Percentiles rank a stretch among this genome's conserved stretches.
These are phyloP conservation scores for Cloeon dipterum DNA, from an alignment of 2,888 invertebrate genomes.

Conservation along the genomic window DNA sequence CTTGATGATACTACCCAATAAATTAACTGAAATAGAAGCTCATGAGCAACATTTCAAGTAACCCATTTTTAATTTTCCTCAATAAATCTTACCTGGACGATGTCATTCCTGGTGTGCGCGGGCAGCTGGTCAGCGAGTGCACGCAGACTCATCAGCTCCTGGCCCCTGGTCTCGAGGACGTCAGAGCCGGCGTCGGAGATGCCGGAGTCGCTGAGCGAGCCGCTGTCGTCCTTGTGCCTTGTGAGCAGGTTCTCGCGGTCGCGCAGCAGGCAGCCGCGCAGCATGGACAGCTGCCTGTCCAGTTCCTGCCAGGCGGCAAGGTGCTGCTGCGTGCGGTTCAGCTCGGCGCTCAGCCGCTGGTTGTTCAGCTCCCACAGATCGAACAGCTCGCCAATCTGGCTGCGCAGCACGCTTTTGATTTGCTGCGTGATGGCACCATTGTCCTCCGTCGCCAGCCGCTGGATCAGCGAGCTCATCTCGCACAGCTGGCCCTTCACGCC, in stretches of 20 bases:
- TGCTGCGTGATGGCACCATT: neutral
- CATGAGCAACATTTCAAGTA: too few relatives aligned
- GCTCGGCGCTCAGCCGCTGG: neutral
- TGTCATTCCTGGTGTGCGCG: neutral
- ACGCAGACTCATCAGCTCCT: neutral
- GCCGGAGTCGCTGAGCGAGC: conserved; percentile 1
- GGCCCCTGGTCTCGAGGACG: neutral
- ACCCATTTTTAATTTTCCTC: too few relatives aligned
- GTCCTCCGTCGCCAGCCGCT: neutral
- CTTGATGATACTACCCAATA: too few relatives aligned
- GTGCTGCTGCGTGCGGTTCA: neutral
- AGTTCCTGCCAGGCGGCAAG: neutral
- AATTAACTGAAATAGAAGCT: too few relatives aligned
- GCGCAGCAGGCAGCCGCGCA: neutral
- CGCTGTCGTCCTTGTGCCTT: neutral
- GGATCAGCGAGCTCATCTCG: neutral
- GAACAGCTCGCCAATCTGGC: neutral
- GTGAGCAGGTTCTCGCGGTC: neutral
- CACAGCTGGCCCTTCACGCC: neutral
- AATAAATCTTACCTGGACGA: conserved; percentile 1
- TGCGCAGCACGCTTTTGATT: neutral
- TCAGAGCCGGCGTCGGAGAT: conserved; percentile 1
- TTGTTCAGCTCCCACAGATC: neutral
- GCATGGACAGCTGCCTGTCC: neutral
- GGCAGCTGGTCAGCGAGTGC: conserved; percentile 1